Conservation (phyloP, 2,797 vertebrate genomes). For the Anguilla megastoma region DNA sequence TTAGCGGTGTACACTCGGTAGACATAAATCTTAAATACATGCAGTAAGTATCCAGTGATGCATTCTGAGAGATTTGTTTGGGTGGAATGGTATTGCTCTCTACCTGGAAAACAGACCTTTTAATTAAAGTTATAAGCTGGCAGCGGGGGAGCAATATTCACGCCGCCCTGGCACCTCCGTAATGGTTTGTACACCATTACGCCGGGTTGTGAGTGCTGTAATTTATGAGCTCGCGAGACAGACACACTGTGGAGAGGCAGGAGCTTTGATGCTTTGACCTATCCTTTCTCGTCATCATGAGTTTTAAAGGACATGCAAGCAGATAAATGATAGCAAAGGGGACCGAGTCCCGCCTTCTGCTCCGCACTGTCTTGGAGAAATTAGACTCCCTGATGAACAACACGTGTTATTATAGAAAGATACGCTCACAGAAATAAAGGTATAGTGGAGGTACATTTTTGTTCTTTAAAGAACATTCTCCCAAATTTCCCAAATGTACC, state of each 20-base stretch:
- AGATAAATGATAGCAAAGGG: not conserved
- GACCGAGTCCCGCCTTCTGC: not conserved
- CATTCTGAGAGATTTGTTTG: constrained; percentile 1
- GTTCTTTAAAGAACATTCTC: not conserved
- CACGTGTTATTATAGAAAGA: not conserved
- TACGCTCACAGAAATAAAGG: not conserved
- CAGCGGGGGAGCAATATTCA: not conserved
- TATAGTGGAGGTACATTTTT: not conserved
- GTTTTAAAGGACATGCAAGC: constrained; percentile 1
- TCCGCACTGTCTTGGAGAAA: not conserved
- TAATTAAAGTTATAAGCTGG: not conserved
- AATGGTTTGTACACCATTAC: constrained; percentile 1
- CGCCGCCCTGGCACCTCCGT: not conserved
- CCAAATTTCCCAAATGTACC: not conserved
- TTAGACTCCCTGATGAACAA: not conserved
- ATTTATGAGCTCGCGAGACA: not conserved
- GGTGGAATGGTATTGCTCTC: not conserved
- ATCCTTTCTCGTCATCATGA: not conserved
- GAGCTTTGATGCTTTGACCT: not conserved
- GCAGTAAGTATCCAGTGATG: constrained; percentile 5
- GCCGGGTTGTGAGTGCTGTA: not conserved
- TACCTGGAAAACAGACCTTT: not conserved
- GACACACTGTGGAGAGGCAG: constrained; percentile 4
- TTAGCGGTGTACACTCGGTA: not conserved
- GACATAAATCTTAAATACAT: not conserved